Evolutionary conservation across 2,113 vertebrate genomes (phyloP).

Genomic region (Rhynchopsitta pachyrhyncha): DNA sequence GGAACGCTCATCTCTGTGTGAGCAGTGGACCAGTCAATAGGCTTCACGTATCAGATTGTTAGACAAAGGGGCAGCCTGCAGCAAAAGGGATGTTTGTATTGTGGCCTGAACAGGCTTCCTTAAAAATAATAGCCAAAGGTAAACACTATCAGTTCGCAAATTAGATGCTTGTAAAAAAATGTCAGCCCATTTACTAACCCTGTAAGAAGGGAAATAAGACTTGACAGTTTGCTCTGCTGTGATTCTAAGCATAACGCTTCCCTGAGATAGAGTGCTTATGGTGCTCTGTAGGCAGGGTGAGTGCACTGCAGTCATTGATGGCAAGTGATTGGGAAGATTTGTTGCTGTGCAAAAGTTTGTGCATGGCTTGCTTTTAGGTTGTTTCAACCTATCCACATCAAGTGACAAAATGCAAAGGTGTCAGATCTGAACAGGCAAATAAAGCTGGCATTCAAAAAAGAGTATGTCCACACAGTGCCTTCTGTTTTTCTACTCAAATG

Average conservation of each 20-base stretch:
- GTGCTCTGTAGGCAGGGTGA: neutral
- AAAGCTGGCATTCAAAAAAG: neutral
- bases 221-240: constrained; percentile 7
- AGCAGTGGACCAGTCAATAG: neutral
- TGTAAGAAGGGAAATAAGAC: constrained; percentile 28
- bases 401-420: constrained; percentile 5
- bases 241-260: constrained; percentile 31
- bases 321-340: constrained; percentile 1
- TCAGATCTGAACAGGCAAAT: neutral
- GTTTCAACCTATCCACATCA: neutral
- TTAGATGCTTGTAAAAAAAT: constrained; percentile 20
- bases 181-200: neutral
- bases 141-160: constrained; percentile 38
- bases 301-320: neutral
- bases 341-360: neutral
- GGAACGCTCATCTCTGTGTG: neutral
- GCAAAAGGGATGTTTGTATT: constrained; percentile 42
- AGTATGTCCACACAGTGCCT: neutral
- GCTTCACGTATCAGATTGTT: neutral
- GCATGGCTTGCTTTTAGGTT: neutral
- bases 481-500: neutral
- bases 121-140: constrained; percentile 47
- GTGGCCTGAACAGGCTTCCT: neutral
- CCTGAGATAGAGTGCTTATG: neutral
- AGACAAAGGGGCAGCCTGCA: constrained; percentile 40